Evolutionary conservation across 2,888 invertebrate species (phyloP), one percentile per base, ranked within the genome.

Genomic region (Metalampra italica): DNA sequence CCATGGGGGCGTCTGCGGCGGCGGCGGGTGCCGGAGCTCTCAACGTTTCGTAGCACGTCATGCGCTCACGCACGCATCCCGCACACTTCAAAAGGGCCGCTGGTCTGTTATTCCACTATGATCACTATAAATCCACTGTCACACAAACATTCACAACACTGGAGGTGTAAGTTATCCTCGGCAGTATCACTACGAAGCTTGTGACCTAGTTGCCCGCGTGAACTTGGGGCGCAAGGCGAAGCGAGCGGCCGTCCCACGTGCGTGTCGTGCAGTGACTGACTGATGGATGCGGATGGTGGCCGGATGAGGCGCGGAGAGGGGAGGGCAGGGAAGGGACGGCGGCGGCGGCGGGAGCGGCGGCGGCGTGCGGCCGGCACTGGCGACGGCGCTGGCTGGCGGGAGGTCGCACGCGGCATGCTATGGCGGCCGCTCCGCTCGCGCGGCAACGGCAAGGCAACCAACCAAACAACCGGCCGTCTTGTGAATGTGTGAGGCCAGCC

Each of bases 1-100:
- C 93, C 93, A 93, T 93, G 90, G 91, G 91, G 90, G 86, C 88
- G 88, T 84, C 86, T 73, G 81, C 82, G 82, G 82, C 41, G 39
- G 39, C 39, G 42, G 46, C 86, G 80, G 88, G 82, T 87, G 89
- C 89, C 88, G 89, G 79, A 82, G 85, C 77, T 87, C 86, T 88
- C 81, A 90, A 75, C 81, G 88, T 86, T 84, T 90, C 90, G 90
- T 90, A 90, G 88, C 90, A 90, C 88, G 90, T 90, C 90, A 90
- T 90, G 83, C 88, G 88, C 89, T 89, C 88, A 89, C 89, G 89
- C 88, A 88, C 85, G 82, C 88, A 89, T 88, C 87, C 82, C 87
- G 71, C 76, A 80, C 76, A 87, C 85, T 80, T 87, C 86, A 86
- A 88, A 87, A 78, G 81, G 73, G 71, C 88, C 87, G 87, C 85